phyloP scores from a whole-genome alignment of 2,113 vertebrate species.

The Serilophus lunatus region DNA sequence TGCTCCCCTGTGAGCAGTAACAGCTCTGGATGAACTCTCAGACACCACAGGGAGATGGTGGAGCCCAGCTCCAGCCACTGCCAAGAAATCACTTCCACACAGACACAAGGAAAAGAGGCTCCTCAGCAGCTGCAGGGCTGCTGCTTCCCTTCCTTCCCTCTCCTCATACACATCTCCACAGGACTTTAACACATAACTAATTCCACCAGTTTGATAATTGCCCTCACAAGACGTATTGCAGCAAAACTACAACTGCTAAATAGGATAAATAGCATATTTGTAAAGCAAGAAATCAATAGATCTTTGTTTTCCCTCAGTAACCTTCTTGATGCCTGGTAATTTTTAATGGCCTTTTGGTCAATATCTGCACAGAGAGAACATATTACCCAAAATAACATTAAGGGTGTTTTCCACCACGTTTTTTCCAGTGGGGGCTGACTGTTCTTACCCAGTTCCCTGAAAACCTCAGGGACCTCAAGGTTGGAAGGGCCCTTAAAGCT shows the following conservation, averaged over 20 bases:
- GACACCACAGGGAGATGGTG: neutral
- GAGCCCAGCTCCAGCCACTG: neutral
- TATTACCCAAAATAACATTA: neutral
- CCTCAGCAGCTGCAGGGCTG: neutral
- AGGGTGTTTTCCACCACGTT: neutral
- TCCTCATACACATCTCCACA: neutral
- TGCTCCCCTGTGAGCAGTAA: neutral
- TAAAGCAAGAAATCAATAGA: constrained; percentile 39
- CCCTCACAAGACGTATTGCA: neutral
- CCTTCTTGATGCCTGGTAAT: constrained; percentile 3
- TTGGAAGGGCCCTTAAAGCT: neutral
- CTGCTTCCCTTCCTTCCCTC: neutral
- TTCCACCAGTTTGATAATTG: neutral
- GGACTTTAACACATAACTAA: neutral
- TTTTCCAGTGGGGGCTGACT: neutral
- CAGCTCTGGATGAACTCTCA: neutral
- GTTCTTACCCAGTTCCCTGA: neutral
- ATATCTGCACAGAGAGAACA: neutral
- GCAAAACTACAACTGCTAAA: constrained; percentile 10
- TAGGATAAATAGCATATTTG: neutral
- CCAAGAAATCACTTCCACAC: neutral
- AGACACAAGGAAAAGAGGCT: neutral
- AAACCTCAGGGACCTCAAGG: neutral
- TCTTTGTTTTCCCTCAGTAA: neutral
- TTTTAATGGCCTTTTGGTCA: constrained; percentile 11